Evolutionary conservation across 2,888 invertebrate genomes (phyloP), one percentile per base, ranked within the genome.

Genomic region (Hartigia nigra): DNA sequence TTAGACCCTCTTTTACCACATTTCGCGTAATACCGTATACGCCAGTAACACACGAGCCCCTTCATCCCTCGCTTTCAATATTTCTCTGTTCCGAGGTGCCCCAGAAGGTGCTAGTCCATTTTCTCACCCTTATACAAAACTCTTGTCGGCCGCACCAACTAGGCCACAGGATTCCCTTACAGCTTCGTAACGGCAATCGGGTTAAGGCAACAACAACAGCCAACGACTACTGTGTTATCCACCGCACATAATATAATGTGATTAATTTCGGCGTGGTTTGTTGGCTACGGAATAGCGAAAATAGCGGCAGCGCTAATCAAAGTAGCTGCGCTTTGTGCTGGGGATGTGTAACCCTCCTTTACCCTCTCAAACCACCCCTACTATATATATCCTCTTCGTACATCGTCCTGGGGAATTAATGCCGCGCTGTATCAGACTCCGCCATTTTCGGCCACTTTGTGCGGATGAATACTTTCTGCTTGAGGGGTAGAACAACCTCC

Each of bases 161-260:
- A 14, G 39, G 39, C 77, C 75, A 74, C 69, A 39, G 74, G 31
- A 74, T 77, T 74, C 74, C 75, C 70, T 77, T 74, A 55, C 36
- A 69, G 74, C 12, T 74, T 74, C 77, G 74, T 70, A 70, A 36
- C 31, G n/a, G 69, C 74, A 39, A 39, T 14, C 14, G 14, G 39
- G 39, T 14, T 39, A 14, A 12, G 14, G 39, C 39, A 39, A 39
- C 37, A 37, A 37, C 37, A 37, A 39, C 74, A 14, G 31, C 72
- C 77, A 74, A 37, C 74, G 74, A 37, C 74, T 32, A 74, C 55
- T 37, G 74, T 69, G 78, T 70, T 76, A 70, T 75, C 75, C 75
- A 76, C 76, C 78, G 78, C 78, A 78, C 76, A 75, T 78, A 75
- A 78, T 78, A 78, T 78, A 78, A 78, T 70, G 78, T 39, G 78